These are phyloP conservation scores for Nymphalis io DNA, from an alignment of 1,140 invertebrate species.

Conservation along the genomic window DNA sequence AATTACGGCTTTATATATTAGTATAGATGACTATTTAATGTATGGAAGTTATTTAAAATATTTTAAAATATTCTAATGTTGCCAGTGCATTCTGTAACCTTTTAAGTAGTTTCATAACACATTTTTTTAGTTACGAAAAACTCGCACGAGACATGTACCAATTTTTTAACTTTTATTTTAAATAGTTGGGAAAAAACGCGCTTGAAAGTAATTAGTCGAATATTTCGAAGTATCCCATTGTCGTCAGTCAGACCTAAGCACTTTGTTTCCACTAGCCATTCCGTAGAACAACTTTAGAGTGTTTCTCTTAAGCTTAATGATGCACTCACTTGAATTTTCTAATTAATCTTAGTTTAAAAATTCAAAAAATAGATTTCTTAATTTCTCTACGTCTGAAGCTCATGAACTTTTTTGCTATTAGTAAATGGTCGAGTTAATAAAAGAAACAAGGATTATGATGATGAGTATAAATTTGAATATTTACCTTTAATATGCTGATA, in stretches of 20 bases:
- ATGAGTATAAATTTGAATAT: no score
- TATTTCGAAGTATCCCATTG: background rate
- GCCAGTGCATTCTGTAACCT: no score
- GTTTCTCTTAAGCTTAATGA: conserved; percentile 5
- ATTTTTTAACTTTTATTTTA: background rate
- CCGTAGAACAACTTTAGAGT: background rate
- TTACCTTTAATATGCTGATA: no score
- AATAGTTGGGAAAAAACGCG: background rate
- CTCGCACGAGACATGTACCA: background rate
- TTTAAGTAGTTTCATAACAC: no score
- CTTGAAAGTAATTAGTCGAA: background rate
- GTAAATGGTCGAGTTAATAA: no score
- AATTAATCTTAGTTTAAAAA: conserved; percentile 5
- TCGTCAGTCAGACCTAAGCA: background rate
- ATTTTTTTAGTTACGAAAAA: background rate
- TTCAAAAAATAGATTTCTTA: background rate
- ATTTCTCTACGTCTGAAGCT: background rate
- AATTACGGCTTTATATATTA: no score
- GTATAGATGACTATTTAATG: no score
- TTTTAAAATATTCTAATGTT: no score
- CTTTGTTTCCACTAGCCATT: background rate
- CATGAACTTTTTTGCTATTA: no score
- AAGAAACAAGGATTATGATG: no score
- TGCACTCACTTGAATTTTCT: background rate
- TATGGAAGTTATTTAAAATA: no score